Evolutionary conservation across 2,888 invertebrate genomes (phyloP).

Genomic region (Sminthurinus aureus): DNA sequence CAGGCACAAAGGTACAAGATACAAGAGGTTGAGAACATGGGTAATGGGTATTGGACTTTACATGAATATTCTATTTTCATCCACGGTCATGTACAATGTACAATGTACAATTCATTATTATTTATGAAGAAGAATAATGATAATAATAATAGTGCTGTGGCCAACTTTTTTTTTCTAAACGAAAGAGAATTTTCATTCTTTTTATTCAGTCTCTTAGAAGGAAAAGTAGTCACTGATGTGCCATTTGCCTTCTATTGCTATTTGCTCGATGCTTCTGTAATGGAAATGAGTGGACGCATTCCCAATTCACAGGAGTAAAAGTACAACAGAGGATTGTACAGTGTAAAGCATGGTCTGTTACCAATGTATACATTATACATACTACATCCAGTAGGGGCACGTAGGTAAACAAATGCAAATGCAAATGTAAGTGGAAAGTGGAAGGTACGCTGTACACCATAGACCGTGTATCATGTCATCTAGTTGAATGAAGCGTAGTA

Average conservation of each 20-base stretch:
- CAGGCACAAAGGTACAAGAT: not conserved
- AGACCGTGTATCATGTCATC: not conserved
- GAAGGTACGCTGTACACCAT: too few relatives aligned
- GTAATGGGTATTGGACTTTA: not conserved
- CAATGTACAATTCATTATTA: constrained; percentile 22
- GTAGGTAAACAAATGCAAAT: not conserved
- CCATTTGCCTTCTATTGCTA: too few relatives aligned
- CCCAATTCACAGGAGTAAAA: not conserved
- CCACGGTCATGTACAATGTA: constrained; percentile 10
- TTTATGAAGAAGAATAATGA: not conserved
- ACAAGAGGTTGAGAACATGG: not conserved
- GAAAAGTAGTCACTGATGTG: too few relatives aligned
- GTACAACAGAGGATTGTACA: not conserved
- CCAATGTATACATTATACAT: not conserved
- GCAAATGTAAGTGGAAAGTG: not conserved
- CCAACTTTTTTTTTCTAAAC: not conserved
- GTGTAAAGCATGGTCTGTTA: too few relatives aligned
- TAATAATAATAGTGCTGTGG: not conserved
- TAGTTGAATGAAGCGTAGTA: not conserved
- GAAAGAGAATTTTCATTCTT: not conserved
- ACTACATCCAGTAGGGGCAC: not conserved
- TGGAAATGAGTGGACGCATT: not conserved
- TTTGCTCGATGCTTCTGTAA: too few relatives aligned
- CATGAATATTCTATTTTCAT: constrained; percentile 21
- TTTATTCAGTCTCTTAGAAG: not conserved